These are phyloP conservation scores for Apantesis nais DNA, from an alignment of 2,888 invertebrate genomes.

Conservation along the genomic window DNA sequence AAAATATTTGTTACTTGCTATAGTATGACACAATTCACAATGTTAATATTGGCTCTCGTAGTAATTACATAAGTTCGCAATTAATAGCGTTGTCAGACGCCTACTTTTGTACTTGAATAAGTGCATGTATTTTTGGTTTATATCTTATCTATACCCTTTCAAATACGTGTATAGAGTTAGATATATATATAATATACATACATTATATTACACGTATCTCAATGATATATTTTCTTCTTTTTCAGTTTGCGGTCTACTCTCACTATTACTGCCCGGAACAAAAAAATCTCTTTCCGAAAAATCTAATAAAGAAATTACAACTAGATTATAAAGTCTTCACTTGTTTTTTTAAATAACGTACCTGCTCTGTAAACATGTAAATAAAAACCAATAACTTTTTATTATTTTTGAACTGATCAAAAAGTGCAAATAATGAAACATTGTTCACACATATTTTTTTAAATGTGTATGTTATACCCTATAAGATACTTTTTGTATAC, in stretches of 20 bases:
- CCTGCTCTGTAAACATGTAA: not conserved
- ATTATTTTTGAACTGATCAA: not conserved
- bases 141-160: no score
- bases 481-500: no score
- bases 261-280: slow-evolving; percentile 58
- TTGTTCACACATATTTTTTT: not conserved
- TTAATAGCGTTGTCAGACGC: no score
- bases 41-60: no score
- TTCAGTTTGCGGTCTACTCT: slow-evolving; percentile 67
- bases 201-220: no score
- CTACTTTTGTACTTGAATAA: no score
- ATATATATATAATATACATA: no score
- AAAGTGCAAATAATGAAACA: not conserved
- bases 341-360: not conserved
- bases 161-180: no score
- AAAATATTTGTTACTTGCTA: not conserved
- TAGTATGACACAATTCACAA: no score
- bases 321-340: slow-evolving; percentile 37
- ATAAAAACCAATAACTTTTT: not conserved
- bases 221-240: slow-evolving; percentile 24
- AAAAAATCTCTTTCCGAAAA: slow-evolving; percentile 29
- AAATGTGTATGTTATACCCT: no score
- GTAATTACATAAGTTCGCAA: no score
- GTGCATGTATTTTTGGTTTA: no score
- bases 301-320: slow-evolving; percentile 24